Conservation (phyloP, 2,113 vertebrate species). For the Laticauda laticaudata region DNA sequence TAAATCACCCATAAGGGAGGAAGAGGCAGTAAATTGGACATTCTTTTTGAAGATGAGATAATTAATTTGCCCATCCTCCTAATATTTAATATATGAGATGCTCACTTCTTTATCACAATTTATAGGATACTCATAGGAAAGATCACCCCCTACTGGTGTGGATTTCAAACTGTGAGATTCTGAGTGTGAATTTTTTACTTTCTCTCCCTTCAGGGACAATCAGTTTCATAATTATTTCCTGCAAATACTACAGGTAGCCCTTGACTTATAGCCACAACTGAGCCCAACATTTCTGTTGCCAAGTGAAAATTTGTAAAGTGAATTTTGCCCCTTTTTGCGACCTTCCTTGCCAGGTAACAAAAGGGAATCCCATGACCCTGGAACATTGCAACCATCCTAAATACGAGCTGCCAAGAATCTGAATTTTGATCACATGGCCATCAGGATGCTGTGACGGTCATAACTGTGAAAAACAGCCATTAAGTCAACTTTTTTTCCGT, state of each 20-base stretch:
- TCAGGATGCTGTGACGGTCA: background rate
- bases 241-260: background rate
- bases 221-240: background rate
- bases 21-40: background rate
- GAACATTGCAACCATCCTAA: background rate
- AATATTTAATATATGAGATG: background rate
- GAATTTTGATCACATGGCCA: background rate
- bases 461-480: background rate
- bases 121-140: background rate
- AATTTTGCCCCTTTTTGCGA: background rate
- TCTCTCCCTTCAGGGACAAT: no score
- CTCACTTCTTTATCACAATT: background rate
- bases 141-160: slow-evolving; percentile 4
- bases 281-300: background rate
- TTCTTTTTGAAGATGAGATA: background rate
- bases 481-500: no score
- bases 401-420: background rate
- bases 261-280: background rate
- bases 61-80: background rate
- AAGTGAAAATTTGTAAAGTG: background rate
- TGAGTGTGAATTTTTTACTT: background rate
- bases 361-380: background rate
- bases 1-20: background rate
- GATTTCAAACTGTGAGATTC: background rate
- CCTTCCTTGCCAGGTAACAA: background rate